Evolutionary conservation across 2,113 vertebrate species (phyloP).

Genomic region (Lontra canadensis): DNA sequence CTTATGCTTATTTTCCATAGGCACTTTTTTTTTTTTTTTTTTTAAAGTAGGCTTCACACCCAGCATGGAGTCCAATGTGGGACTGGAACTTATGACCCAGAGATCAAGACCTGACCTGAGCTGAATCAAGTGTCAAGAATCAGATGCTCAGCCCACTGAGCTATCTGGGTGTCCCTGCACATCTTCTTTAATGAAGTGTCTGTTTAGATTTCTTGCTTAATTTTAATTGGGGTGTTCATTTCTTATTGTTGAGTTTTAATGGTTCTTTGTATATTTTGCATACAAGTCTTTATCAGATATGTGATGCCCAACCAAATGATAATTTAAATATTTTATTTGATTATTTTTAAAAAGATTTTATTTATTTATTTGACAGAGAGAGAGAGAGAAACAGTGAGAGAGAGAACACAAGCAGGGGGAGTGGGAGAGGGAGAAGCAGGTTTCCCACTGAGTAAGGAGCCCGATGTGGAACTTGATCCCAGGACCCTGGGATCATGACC

Average conservation of each 20-base stretch:
- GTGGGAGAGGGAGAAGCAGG: no score
- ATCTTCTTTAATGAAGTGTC: neutral
- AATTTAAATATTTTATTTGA: neutral
- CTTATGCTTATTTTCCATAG: neutral
- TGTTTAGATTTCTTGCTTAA: neutral
- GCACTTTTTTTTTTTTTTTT: neutral
- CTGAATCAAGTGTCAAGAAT: neutral
- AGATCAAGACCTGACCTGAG: neutral
- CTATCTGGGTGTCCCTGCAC: neutral
- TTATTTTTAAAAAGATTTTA: neutral
- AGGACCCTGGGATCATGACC: no score
- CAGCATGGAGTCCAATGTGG: neutral
- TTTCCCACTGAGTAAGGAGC: no score
- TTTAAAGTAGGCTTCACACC: neutral
- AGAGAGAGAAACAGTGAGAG: no score
- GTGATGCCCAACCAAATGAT: no score
- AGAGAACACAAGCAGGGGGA: no score
- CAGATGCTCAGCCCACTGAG: neutral
- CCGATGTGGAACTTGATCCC: no score
- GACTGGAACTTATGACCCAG: neutral
- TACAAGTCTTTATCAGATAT: neutral
- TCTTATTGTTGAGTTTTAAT: conserved; percentile 21
- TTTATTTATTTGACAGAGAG: no score
- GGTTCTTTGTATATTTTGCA: neutral
- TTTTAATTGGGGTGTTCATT: neutral